A percentile compares a stretch with the other conserved stretches of the same genome.
phyloP scores from a whole-genome alignment of 1,140 invertebrate species.

The Amphibalanus amphitrite region DNA sequence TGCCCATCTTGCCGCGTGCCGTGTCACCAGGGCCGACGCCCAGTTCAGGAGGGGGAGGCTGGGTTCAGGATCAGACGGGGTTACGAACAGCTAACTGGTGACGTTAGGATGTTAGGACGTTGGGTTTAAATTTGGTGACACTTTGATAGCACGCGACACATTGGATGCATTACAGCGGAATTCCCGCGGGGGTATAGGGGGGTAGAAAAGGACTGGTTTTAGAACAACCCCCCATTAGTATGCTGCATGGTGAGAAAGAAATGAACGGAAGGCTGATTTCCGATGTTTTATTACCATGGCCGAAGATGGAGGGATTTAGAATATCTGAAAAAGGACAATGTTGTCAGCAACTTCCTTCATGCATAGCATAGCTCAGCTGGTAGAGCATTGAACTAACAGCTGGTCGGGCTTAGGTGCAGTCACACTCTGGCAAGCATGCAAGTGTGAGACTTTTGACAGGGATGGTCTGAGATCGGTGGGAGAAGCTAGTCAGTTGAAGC shows the following conservation, averaged over 20 bases:
- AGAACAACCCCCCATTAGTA: not conserved
- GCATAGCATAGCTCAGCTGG: no score
- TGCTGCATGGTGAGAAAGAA: not conserved
- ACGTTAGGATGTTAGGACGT: not conserved
- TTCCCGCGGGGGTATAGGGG: not conserved
- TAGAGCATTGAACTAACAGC: no score
- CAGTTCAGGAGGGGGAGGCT: not conserved
- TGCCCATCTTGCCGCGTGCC: slow-evolving; percentile 34
- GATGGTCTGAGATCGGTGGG: no score
- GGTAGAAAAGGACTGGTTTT: no score
- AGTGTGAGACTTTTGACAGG: no score
- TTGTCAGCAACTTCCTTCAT: no score
- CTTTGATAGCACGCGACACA: slow-evolving; percentile 1
- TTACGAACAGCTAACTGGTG: not conserved
- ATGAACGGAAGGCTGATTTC: not conserved
- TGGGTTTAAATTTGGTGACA: not conserved
- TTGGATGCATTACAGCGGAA: not conserved
- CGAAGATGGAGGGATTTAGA: not conserved
- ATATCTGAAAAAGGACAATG: not conserved
- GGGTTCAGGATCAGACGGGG: not conserved
- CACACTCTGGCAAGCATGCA: no score
- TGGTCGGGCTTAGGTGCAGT: no score
- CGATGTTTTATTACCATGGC: not conserved
- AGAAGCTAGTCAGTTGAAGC: no score
- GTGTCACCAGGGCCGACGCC: not conserved